Evolutionary conservation across 2,113 vertebrate genomes (phyloP), one percentile per base, ranked within the genome.

Genomic region (Oxyura jamaicensis): DNA sequence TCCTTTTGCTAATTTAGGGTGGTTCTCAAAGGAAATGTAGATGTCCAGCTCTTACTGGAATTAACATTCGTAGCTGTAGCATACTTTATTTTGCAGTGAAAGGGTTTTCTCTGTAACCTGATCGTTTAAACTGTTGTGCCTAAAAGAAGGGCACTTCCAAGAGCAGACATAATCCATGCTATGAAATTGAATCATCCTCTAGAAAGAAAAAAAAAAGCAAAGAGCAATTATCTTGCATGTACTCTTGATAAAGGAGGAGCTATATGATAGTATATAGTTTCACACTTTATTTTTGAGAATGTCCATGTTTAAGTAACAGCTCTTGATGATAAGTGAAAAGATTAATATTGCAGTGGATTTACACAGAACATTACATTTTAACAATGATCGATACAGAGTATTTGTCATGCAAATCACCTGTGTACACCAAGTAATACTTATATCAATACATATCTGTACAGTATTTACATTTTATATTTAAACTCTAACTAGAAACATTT

Each of bases 381-480:
- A 96, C 96, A 95, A 91, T 91, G 90, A 93, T 81, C 86, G 94
- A 94, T 97, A 95, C 60, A 96, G 87, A 91, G 36, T 92, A 85
- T 88, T 96, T 94, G 94, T 95, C 98, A 98, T 98, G 98, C 98
- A 97, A 26, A 87, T 79, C 94, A 88, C 92, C 90, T 94, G 91
- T 96, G 86, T 96, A 98, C 97, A 98, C 5, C 94, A 97, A 94
- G 83, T 93, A 96, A 97, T 95, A 96, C 91, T 87, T 87, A 91
- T 93, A 91, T 93, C 96, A 95, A 93, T 96, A 97, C 86, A 90
- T 90, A 97, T 72, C 97, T 98, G 95, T 98, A 98, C 98, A 98
- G 62, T 98, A 98, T 98, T 97, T 98, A 98, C 98, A 98, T 79
- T 96, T 93, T 92, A 94, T 97, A 97, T 97, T 97, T 96, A 97